Base-by-base conservation (phyloP, 64 coral and sea anemone species). In the Dendronephthya gigantea region DNA sequence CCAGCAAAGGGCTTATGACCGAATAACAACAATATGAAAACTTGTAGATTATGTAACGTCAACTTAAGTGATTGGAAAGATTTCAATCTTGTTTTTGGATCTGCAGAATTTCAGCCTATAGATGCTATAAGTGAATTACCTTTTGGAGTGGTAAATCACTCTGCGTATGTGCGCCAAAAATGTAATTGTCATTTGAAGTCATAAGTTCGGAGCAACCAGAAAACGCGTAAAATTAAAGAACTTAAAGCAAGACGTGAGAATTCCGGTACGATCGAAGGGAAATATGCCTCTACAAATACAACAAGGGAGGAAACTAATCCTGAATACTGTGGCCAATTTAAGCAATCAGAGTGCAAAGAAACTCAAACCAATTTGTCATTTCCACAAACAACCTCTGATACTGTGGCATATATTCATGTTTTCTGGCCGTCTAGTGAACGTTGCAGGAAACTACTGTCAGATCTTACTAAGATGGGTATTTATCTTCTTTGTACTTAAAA, bases 401-500 rank as follows among this genome's bases (percentile, higher is more conserved):
- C 68, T 74, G 68, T 74, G 22, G 68, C 68, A 9, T 74, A 74
- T 74, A 29, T 74, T 12, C 68, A 74, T 27, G 68, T 74, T 27
- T 74, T 9, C 31, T 74, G 68, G 68, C 68, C 68, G 1, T 19
- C 68, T 74, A 12, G 68, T 35, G 68, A 25, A 25, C 68, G 68
- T 11, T 2, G 2, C 31, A 79, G 37, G 36, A 79, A 29, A 39
- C 31, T 79, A 35, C 28, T 33, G 9, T 35, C 72, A 12, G 72
- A 79, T 19, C 36, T 79, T 34, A 79, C 72, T 7, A 8, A 79
- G 36, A 8, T 79, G 37, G 72, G 30, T 35, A 79, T 79, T 79
- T 79, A 79, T 39, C 72, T 79, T 8, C 72, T 79, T 79, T 33
- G 72, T 19, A 79, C 72, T 0, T 33, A 79, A 79, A 79, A 79